phyloP scores from a whole-genome alignment of 2,797 vertebrate genomes.

The Typhlichthys eigenmanni region DNA sequence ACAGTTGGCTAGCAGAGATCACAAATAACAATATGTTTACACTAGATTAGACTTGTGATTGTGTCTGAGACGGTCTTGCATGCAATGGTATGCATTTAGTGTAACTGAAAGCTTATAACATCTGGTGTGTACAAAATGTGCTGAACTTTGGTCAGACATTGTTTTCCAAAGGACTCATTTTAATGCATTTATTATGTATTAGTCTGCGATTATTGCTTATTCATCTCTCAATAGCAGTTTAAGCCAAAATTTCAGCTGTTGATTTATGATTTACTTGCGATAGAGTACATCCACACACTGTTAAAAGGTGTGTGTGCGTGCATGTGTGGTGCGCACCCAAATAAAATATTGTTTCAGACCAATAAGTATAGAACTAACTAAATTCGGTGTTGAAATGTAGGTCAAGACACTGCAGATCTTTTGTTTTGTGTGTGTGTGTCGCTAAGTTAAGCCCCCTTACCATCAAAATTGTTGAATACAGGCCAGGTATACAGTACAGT shows the following conservation, averaged over 20 bases:
- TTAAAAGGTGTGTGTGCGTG: constrained; percentile 22
- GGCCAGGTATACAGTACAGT: constrained; percentile 5
- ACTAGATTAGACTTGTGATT: background rate
- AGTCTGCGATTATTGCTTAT: constrained; percentile 2
- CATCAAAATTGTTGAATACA: constrained; percentile 26
- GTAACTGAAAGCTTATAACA: background rate
- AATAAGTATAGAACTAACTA: constrained; percentile 15
- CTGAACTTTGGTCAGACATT: constrained; percentile 1
- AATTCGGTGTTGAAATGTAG: background rate
- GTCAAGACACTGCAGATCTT: constrained; percentile 7
- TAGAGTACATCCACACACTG: constrained; percentile 15
- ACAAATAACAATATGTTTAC: background rate
- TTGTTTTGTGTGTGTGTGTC: background rate
- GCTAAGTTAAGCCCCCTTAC: constrained; percentile 21
- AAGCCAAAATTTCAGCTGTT: constrained; percentile 16
- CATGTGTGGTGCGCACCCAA: constrained; percentile 40
- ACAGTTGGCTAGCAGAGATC: background rate
- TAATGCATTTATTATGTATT: background rate
- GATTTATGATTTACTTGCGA: background rate
- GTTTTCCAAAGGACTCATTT: constrained; percentile 2
- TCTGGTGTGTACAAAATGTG: no score
- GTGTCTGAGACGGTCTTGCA: background rate
- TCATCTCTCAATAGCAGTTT: constrained; percentile 27
- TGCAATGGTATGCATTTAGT: background rate
- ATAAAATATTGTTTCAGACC: constrained; percentile 23